Evolutionary conservation across 1,140 invertebrate species (phyloP), one percentile per base, ranked within the genome.

Genomic region (Hetaerina americana): DNA sequence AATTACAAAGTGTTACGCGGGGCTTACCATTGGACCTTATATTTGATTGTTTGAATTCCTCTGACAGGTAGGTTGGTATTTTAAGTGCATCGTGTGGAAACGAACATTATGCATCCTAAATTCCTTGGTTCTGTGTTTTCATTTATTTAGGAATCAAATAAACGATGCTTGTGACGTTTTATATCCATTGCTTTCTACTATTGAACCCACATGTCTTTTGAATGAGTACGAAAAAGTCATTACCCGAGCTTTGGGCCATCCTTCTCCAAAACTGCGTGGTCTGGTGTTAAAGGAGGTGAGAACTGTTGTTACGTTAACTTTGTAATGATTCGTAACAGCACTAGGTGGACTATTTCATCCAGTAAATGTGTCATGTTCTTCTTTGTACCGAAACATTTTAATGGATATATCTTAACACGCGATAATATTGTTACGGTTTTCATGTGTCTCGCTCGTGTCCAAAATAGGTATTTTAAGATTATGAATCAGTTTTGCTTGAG

Each of bases 121-220:
- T 72, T 0, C 28, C 27, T 67, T 31, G 66, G 66, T 69, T 74
- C 72, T 26, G 66, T 18, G 76, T 73, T 57, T 26, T 73, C 70
- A 68, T 72, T 49, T 78, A n/a, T 80, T 28, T 76, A 86, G 84
- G 67, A 76, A 81, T 66, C 78, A 80, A 57, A 75, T 81, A 57
- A 74, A 80, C 27, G 74, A 82, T 66, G 75, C 83, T 72, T 84
- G 84, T 73, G 79, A 83, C n/a, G 76, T 82, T 27, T 73, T 85
- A 10, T 77, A 77, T 40, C 74, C 75, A 10, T 40, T 85, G 12
- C 77, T 84, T 27, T 73, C 75, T 10, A 70, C 78, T 5, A 74
- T 82, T 5, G 79, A 81, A 66, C 77, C 81, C 18, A 79, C 78
- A 5, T 75, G 77, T 27, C 73, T 84, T 12, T 77, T 84, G 67